phyloP scores from a whole-genome alignment of 2,797 vertebrate species.

The Brachymystax lenok region DNA sequence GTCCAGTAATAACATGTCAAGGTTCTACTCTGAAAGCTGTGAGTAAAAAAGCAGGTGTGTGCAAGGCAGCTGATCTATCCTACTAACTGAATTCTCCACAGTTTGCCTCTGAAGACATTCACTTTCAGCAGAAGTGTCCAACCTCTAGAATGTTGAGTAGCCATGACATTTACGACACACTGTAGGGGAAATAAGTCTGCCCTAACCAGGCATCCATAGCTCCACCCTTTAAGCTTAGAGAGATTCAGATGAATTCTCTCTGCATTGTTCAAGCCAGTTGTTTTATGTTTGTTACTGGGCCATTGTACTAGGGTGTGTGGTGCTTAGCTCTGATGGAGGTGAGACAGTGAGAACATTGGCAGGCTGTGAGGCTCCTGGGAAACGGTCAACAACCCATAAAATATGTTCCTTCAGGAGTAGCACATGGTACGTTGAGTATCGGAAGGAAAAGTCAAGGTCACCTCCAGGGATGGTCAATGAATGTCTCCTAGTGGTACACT shows the following conservation, averaged over 20 bases:
- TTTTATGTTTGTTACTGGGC: no score
- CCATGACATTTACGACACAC: not conserved
- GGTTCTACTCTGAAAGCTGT: not conserved
- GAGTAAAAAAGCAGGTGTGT: not conserved
- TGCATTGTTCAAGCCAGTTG: no score
- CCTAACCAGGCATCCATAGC: not conserved
- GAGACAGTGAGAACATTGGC: no score
- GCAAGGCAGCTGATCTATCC: not conserved
- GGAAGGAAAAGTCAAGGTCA: no score
- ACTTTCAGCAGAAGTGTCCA: not conserved
- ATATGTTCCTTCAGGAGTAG: no score
- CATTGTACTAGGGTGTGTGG: no score
- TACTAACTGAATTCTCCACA: not conserved
- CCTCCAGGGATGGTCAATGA: no score
- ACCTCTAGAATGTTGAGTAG: not conserved
- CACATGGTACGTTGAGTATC: no score
- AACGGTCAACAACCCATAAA: no score
- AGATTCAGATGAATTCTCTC: not conserved
- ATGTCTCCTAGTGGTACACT: no score
- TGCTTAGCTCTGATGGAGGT: no score
- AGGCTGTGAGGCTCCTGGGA: no score
- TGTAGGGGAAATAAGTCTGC: not conserved
- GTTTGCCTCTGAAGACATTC: not conserved
- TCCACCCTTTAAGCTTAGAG: not conserved
- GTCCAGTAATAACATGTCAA: not conserved